Conservation (phyloP, 2,888 invertebrate genomes). For the Psylliodes chrysocephalus region DNA sequence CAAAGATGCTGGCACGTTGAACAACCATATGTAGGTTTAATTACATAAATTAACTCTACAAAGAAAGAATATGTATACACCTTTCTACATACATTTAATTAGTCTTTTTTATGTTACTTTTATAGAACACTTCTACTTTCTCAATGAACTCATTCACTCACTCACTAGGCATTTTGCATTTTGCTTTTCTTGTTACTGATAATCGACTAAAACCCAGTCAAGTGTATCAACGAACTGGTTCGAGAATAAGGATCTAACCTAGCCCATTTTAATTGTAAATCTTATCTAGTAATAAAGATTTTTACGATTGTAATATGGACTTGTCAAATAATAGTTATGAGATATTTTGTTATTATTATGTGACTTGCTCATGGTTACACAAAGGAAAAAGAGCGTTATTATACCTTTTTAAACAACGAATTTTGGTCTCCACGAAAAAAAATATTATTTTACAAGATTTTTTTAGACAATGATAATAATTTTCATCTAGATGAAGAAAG, state of each 20-base stretch:
- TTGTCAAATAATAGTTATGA: too few relatives aligned
- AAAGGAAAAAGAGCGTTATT: too few relatives aligned
- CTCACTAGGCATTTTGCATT: background rate
- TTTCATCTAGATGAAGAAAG: too few relatives aligned
- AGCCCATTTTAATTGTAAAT: background rate
- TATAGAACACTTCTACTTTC: background rate
- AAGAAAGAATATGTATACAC: background rate
- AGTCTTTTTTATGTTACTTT: background rate
- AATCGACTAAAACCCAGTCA: background rate
- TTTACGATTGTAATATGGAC: too few relatives aligned
- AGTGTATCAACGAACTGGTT: background rate
- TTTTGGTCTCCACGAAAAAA: too few relatives aligned
- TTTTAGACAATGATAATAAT: too few relatives aligned
- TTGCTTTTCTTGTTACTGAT: background rate
- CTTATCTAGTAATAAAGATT: too few relatives aligned
- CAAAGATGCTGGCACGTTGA: background rate
- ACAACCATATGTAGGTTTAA: background rate
- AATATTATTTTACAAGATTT: too few relatives aligned
- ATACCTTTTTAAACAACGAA: too few relatives aligned
- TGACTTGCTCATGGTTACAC: too few relatives aligned
- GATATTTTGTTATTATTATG: too few relatives aligned
- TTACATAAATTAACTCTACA: background rate
- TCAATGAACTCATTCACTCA: conserved; percentile 2
- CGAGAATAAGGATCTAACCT: background rate
- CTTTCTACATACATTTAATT: background rate